Evolutionary conservation across 1,140 invertebrate genomes (phyloP), one percentile per base, ranked within the genome.

Genomic region (Dinoponera quadriceps): DNA sequence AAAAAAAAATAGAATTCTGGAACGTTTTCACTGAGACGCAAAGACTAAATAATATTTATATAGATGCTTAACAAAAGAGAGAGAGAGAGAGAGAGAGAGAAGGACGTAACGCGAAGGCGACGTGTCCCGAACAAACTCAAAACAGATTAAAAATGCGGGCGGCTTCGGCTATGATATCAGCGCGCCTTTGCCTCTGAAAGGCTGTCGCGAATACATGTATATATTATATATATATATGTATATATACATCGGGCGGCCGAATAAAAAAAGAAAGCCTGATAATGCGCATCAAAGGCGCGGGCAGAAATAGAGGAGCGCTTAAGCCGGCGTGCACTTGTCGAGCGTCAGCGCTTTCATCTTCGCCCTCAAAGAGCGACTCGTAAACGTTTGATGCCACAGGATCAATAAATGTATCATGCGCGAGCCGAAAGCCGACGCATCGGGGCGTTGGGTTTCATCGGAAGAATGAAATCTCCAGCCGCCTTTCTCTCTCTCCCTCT

Each of bases 241-340:
- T 33, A 33, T 33, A 33, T 33, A 85, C 88, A 88, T 88, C 86
- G 83, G 86, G 60, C 86, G 78, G 66, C 86, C 73, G 86, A 86
- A 85, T 89, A 89, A 87, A 89, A 89, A 65, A 81, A 81, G 80
- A 62, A 88, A 54, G 85, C 84, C 81, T 84, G 89, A 91, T 92
- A 92, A 92, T 92, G 88, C 82, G 85, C 91, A 91, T 92, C 91
- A 92, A 92, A 92, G 90, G 86, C 84, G 18, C 83, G 81, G 85
- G 85, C 80, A 89, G 90, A 92, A 92, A 92, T 92, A 90, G 91
- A 92, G 85, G 73, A 91, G 88, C 86, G 73, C 84, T 89, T 89
- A 89, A 89, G 88, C 86, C 83, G 86, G 83, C 83, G 84, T 87
- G 78, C 82, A 88, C 85, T 90, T 85, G 87, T 87, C 88, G 86